Evolutionary conservation across 2,888 invertebrate species (phyloP).

Genomic region (Euzetes globulus): DNA sequence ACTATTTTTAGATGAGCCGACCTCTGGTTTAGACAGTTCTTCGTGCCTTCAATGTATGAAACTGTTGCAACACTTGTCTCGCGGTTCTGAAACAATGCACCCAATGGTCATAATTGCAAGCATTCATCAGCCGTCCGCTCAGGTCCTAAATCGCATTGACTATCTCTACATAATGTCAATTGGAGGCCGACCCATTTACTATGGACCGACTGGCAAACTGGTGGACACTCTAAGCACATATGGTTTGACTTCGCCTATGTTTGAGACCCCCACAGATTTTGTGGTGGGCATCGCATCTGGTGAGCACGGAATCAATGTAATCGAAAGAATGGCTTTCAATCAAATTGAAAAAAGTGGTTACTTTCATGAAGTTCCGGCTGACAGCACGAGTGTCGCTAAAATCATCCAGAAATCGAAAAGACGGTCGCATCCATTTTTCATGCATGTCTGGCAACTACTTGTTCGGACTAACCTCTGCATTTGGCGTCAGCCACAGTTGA

Average conservation of each 20-base stretch:
- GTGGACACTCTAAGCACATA: slow-evolving; percentile 75
- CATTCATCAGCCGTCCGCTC: slow-evolving; percentile 84
- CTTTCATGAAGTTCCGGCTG: not conserved
- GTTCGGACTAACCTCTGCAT: slow-evolving; percentile 22
- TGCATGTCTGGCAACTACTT: slow-evolving; percentile 26
- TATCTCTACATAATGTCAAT: slow-evolving; percentile 69
- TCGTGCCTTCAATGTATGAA: slow-evolving; percentile 76
- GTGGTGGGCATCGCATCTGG: slow-evolving; percentile 86
- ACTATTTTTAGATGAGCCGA: slow-evolving; percentile 43
- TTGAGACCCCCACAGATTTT: slow-evolving; percentile 95
- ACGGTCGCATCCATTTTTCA: slow-evolving; percentile 15
- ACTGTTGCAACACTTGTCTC: slow-evolving; percentile 61
- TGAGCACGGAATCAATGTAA: slow-evolving; percentile 57
- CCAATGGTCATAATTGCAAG: slow-evolving; percentile 80
- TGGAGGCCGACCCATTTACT: slow-evolving; percentile 79
- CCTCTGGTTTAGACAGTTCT: slow-evolving; percentile 77
- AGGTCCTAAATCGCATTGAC: slow-evolving; percentile 77
- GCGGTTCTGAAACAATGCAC: slow-evolving; percentile 48
- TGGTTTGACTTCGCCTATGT: slow-evolving; percentile 79
- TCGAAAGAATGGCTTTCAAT: slow-evolving; percentile 31
- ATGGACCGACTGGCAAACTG: slow-evolving; percentile 74
- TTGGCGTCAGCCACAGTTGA: slow-evolving; percentile 34
- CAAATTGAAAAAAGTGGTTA: slow-evolving; percentile 12
- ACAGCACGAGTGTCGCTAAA: slow-evolving; percentile 24
- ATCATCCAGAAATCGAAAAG: slow-evolving; percentile 30